A percentile compares a stretch with the other conserved stretches of the same genome.
Evolutionary conservation across 2,797 vertebrate species (phyloP).

Genomic region (Pangasius krempfi): DNA sequence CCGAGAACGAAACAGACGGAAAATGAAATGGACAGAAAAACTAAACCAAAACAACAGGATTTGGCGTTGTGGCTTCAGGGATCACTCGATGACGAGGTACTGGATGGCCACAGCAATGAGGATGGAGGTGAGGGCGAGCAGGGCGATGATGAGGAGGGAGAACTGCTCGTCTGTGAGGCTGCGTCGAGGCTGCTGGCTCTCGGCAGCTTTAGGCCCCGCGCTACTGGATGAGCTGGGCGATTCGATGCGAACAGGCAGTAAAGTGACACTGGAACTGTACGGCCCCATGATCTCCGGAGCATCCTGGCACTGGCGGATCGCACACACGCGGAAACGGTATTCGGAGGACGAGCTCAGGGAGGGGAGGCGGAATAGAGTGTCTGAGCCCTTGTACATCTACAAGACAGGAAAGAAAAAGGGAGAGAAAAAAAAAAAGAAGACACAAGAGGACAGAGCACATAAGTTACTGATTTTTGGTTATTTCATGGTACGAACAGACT

Average conservation of each 20-base stretch:
- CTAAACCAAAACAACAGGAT: slow-evolving; percentile 60
- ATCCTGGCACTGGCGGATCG: slow-evolving; percentile 92
- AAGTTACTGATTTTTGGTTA: background rate
- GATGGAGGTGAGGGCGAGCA: slow-evolving; percentile 94
- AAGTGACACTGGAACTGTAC: slow-evolving; percentile 88
- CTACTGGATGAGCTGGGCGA: slow-evolving; percentile 68
- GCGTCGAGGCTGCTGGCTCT: slow-evolving; percentile 76
- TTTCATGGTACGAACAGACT: background rate
- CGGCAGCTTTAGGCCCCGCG: slow-evolving; percentile 71
- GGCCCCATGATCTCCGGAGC: slow-evolving; percentile 88
- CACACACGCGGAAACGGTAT: slow-evolving; percentile 91
- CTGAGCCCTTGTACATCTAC: slow-evolving; percentile 88
- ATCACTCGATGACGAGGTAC: slow-evolving; percentile 98
- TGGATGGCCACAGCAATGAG: slow-evolving; percentile 97
- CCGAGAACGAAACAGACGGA: slow-evolving; percentile 58
- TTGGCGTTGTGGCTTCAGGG: slow-evolving; percentile 69
- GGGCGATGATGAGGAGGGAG: slow-evolving; percentile 92
- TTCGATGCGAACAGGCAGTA: slow-evolving; percentile 85
- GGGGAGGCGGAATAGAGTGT: slow-evolving; percentile 83
- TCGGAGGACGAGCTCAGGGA: slow-evolving; percentile 88
- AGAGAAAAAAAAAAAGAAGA: no score
- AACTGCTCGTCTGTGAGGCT: slow-evolving; percentile 94
- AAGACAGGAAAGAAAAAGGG: background rate
- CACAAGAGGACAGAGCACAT: background rate
- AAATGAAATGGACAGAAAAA: slow-evolving; percentile 54